Evolutionary conservation across 2,113 vertebrate genomes (phyloP).

Genomic region (Sialia sialis): DNA sequence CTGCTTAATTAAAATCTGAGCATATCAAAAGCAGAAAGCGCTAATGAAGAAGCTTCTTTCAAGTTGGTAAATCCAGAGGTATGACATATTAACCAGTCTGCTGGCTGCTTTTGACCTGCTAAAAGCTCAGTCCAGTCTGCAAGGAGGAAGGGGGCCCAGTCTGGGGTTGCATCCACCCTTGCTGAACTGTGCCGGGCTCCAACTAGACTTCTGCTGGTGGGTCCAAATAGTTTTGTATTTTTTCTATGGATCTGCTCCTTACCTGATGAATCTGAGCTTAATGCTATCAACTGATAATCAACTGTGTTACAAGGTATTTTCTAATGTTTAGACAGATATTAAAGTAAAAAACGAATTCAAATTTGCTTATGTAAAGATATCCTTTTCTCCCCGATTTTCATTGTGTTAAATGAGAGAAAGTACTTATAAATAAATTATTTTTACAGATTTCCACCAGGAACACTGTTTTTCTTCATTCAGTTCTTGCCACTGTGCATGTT

Average conservation of each 20-base stretch:
- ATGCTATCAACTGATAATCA: background rate
- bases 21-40: slow-evolving; percentile 21
- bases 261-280: background rate
- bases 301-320: background rate
- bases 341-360: background rate
- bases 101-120: background rate
- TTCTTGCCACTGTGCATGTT: background rate
- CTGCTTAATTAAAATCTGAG: slow-evolving; percentile 56
- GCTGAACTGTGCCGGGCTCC: no score
- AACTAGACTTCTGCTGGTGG: background rate
- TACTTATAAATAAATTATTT: background rate
- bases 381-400: background rate
- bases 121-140: background rate
- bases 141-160: background rate
- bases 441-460: background rate
- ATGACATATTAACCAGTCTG: background rate
- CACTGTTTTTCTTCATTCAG: background rate
- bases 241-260: background rate
- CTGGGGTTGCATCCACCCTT: background rate
- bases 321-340: background rate
- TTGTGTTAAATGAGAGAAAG: background rate
- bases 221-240: background rate
- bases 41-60: slow-evolving; percentile 38
- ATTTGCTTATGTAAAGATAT: background rate
- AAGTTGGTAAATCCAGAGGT: background rate